These are phyloP conservation scores for Folsomia manolachei DNA, from an alignment of 2,888 invertebrate species.

Conservation along the genomic window DNA sequence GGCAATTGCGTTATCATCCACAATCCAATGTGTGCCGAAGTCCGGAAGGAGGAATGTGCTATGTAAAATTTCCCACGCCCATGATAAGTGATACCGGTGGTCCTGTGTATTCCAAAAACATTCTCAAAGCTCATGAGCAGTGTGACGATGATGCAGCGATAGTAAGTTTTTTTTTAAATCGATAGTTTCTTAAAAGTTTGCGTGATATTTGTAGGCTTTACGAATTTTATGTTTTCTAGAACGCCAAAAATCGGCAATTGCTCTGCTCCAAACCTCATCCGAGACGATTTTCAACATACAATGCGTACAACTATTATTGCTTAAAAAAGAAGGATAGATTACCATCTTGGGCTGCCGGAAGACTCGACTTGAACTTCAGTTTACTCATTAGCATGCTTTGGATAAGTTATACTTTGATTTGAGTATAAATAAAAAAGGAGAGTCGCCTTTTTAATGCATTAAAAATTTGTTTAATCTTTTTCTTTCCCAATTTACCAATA, in stretches of 20 bases:
- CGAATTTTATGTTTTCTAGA: not conserved
- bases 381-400: no score
- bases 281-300: constrained; percentile 18
- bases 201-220: not conserved
- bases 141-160: constrained; percentile 22
- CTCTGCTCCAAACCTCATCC: constrained; percentile 26
- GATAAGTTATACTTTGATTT: no score
- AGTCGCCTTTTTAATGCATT: no score
- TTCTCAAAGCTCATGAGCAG: constrained; percentile 19
- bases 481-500: no score
- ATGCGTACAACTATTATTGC: constrained; percentile 25
- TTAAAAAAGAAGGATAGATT: constrained; percentile 1
- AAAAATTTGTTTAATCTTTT: no score
- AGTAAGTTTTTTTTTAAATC: not conserved
- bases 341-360: no score
- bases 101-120: constrained; percentile 12
- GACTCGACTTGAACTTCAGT: no score
- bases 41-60: constrained; percentile 22
- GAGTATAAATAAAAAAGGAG: no score
- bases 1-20: constrained; percentile 10
- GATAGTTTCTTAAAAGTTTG: not conserved
- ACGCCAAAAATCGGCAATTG: not conserved
- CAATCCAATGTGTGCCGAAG: constrained; percentile 14
- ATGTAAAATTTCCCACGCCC: constrained; percentile 10
- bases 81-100: not conserved